Conservation (phyloP, 2,113 vertebrate genomes). For the Galbula dea region DNA sequence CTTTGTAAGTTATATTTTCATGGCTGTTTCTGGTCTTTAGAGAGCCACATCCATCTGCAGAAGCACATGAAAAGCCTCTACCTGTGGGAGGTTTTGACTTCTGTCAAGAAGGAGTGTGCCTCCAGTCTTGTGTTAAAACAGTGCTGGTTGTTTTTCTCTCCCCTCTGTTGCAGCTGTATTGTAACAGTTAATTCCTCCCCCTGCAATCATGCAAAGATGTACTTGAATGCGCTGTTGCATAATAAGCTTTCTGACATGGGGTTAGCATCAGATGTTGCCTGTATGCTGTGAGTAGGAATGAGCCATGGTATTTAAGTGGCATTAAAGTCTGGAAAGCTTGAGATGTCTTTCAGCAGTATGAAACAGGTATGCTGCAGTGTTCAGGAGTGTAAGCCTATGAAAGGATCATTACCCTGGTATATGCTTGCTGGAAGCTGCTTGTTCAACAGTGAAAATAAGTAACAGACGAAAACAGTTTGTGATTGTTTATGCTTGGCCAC, state of each 20-base stretch:
- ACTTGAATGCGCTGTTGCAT: not conserved
- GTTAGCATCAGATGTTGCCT: not conserved
- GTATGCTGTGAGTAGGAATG: not conserved
- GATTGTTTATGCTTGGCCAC: slow-evolving; percentile 9
- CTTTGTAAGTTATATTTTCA: not conserved
- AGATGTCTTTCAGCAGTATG: not conserved
- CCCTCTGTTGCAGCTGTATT: not conserved
- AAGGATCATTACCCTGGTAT: not conserved
- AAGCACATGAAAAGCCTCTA: not conserved
- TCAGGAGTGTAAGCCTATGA: not conserved
- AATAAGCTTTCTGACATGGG: not conserved
- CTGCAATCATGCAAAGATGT: not conserved
- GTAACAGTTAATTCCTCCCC: not conserved
- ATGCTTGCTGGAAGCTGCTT: not conserved
- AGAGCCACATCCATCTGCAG: not conserved
- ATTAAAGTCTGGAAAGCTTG: not conserved
- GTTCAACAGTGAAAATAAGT: not conserved
- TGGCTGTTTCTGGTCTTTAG: not conserved
- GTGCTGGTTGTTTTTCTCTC: not conserved
- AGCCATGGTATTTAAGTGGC: too few species aligned
- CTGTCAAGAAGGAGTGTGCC: not conserved
- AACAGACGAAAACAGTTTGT: not conserved
- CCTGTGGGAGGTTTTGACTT: not conserved
- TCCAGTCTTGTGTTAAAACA: not conserved
- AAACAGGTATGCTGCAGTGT: not conserved